Evolutionary conservation across 2,888 invertebrate genomes (phyloP).

Genomic region (Andrena chrysosceles): DNA sequence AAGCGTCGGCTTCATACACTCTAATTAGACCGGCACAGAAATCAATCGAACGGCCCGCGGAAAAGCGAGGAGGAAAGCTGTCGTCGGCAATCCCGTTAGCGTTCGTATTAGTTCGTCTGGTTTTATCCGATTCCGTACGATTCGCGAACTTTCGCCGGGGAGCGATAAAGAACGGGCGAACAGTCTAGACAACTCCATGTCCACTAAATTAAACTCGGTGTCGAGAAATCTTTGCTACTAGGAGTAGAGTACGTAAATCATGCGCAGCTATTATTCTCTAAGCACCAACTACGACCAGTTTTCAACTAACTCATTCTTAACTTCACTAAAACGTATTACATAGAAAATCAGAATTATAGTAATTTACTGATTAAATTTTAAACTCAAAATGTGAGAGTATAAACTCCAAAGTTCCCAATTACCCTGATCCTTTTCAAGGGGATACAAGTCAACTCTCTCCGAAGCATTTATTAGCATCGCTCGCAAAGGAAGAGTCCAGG

Average conservation of each 20-base stretch:
- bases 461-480: neutral
- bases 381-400: neutral
- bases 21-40: slow-evolving; percentile 64
- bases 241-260: neutral
- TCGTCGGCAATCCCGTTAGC: slow-evolving; percentile 66
- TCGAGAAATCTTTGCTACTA: neutral
- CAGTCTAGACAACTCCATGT: neutral
- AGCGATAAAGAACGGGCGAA: neutral
- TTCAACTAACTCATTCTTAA: neutral
- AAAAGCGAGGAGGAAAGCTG: slow-evolving; percentile 55
- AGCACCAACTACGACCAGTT: neutral
- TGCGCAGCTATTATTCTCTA: neutral
- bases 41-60: slow-evolving; percentile 61
- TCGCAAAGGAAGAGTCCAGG: neutral
- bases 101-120: slow-evolving; percentile 56
- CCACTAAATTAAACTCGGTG: neutral
- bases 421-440: neutral
- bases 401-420: neutral
- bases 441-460: neutral
- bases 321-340: neutral
- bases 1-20: slow-evolving; percentile 55
- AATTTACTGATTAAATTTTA: neutral
- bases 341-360: neutral
- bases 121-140: slow-evolving; percentile 49
- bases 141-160: slow-evolving; percentile 30